phyloP scores from a whole-genome alignment of 2,888 invertebrate species.

The Tipula confusa region DNA sequence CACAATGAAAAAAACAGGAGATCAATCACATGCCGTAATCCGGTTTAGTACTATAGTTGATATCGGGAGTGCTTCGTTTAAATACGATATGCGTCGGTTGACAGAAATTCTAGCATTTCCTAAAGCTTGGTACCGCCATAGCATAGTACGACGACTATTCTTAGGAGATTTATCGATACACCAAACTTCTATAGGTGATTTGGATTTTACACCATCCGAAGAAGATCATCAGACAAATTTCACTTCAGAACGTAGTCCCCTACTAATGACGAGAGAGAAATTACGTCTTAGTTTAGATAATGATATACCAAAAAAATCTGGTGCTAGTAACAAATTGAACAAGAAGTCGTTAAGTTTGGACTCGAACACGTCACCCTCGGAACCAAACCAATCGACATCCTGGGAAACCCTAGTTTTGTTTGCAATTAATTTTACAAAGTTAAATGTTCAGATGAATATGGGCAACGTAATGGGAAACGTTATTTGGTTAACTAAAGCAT shows the following conservation, averaged over 20 bases:
- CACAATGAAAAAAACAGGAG: constrained; percentile 51
- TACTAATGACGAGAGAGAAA: constrained; percentile 53
- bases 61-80: constrained; percentile 93
- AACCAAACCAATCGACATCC: constrained; percentile 64
- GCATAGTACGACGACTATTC: constrained; percentile 87
- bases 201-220: constrained; percentile 35
- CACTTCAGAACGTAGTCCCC: constrained; percentile 41
- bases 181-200: constrained; percentile 36
- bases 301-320: constrained; percentile 49
- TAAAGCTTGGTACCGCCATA: constrained; percentile 96
- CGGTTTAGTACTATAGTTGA: constrained; percentile 91
- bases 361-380: constrained; percentile 55
- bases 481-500: constrained; percentile 87
- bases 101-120: constrained; percentile 97
- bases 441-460: constrained; percentile 99
- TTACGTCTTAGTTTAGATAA: constrained; percentile 55
- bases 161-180: constrained; percentile 82
- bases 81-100: constrained; percentile 96
- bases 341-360: constrained; percentile 57
- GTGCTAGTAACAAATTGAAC: constrained; percentile 49
- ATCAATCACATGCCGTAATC: constrained; percentile 80
- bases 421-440: constrained; percentile 90
- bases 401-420: constrained; percentile 97
- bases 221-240: not conserved
- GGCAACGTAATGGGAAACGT: constrained; percentile 99